Evolutionary conservation across 2,113 vertebrate genomes (phyloP), one percentile per base, ranked within the genome.

Genomic region (Pogona vitticeps): DNA sequence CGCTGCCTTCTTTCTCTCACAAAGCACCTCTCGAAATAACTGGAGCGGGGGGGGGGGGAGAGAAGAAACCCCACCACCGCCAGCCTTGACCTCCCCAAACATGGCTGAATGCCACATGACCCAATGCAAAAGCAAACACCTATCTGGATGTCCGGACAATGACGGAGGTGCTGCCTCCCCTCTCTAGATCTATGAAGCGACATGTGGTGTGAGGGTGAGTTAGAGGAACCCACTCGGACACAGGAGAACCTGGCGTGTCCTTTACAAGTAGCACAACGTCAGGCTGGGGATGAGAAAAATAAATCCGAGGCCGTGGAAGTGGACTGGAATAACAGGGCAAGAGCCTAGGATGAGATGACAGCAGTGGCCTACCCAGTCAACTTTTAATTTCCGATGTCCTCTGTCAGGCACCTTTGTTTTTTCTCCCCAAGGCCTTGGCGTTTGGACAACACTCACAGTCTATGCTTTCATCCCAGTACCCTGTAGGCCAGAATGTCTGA

Each of bases 321-420:
- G 82, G 90, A n/a, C 79, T 92, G 94, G 93, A 94, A 93, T 71
- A 90, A 90, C 86, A 93, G 90, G 84, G 78, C 6, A 91, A 85
- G 79, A 91, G 78, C 46, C 84, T 81, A 86, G 79, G 23, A 89
- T 92, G 85, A 89, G 79, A 46, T 88, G 93, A 94, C 91, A 93
- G 90, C 86, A 91, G 93, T 91, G 90, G 86, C 13, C 90, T 94
- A 92, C 89, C 91, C 72, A 91, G 78, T 83, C 83, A 83, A n/a
- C 80, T 0, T 0, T 81, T 89, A 91, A 94, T 92, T 85, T 92
- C 91, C 92, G 93, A 90, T 88, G 92, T 94, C 88, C 89, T 92
- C 86, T 80, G 86, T 85, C 87, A 90, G 91, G 89, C 86, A 84
- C 92, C 92, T 79, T 82, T 83, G 86, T 92, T 94, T 42, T 73